Evolutionary conservation across 2,113 vertebrate species (phyloP), one percentile per base, ranked within the genome.

Genomic region (Corvus hawaiiensis): DNA sequence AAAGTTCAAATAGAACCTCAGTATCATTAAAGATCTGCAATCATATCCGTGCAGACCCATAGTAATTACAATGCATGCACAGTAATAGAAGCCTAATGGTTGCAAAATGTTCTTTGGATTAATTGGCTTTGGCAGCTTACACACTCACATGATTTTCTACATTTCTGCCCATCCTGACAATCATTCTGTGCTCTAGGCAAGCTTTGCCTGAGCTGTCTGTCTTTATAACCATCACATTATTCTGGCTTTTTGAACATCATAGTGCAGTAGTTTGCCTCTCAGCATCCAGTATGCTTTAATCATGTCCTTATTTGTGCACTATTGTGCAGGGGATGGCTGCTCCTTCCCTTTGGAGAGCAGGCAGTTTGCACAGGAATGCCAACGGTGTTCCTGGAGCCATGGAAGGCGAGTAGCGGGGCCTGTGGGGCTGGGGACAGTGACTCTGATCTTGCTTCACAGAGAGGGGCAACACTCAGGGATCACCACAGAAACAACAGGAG

Each of bases 91-190:
- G 74, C 88, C 90, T 97, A 95, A 97, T 95, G 96, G 95, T 78
- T 97, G 95, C 91, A 94, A 91, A 97, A 96, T 96, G 96, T 97
- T 96, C 94, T 95, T 82, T 88, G 83, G 86, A 94, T 96, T 97
- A 96, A 98, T 96, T 94, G 82, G 78, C 88, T 92, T 84, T 97
- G 97, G 97, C 97, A 97, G 93, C 90, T 93, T 97, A 98, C 92
- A 96, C 96, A 97, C 97, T 95, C 97, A 95, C 94, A 97, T 97
- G 96, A 95, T 96, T 96, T 96, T 96, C 90, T 95, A 94, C 93
- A 95, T 96, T 97, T 97, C 97, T 97, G 96, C 94, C 97, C 93
- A 90, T 97, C 90, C 97, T 97, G 96, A 97, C 96, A 95, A 95
- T 96, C 96, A 97, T 90, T 96, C 91, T 89, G 92, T 74, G 95